A percentile compares a stretch with the other conserved stretches of the same genome.
phyloP scores from a whole-genome alignment of 2,113 vertebrate species.

The Prunella himalayana region DNA sequence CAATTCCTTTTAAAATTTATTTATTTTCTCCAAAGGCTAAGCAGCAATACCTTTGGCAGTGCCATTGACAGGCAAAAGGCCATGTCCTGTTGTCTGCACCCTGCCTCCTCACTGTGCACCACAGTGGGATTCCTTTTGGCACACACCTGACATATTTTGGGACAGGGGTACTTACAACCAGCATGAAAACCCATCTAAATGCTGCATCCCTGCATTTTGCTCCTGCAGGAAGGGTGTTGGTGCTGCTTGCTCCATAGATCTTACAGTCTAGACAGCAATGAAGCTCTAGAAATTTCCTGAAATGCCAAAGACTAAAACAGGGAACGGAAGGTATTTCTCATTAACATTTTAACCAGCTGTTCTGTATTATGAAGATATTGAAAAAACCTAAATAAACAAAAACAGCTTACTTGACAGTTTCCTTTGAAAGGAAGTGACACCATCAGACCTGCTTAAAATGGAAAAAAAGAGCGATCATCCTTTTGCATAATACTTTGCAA shows the following conservation, averaged over 20 bases:
- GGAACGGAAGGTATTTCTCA: neutral
- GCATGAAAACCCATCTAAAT: neutral
- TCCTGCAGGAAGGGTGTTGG: neutral
- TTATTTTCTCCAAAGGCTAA: neutral
- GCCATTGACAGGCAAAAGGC: neutral
- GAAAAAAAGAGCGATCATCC: neutral
- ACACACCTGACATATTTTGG: accelerated
- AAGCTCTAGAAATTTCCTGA: neutral
- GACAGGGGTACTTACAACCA: neutral
- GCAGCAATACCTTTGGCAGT: neutral
- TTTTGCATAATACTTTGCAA: neutral
- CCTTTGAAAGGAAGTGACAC: neutral
- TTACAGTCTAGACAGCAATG: neutral
- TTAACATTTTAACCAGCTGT: neutral
- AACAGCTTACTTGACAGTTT: neutral
- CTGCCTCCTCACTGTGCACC: neutral
- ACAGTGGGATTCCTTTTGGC: neutral
- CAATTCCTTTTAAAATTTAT: neutral
- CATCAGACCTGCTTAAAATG: neutral
- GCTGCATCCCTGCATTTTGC: neutral
- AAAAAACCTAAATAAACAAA: neutral
- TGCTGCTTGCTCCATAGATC: neutral
- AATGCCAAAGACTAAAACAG: neutral
- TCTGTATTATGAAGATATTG: neutral
- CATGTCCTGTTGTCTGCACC: neutral